A percentile compares a stretch with the other conserved stretches of the same genome.
phyloP scores from a whole-genome alignment of 2,797 vertebrate genomes.

The Strix occidentalis region DNA sequence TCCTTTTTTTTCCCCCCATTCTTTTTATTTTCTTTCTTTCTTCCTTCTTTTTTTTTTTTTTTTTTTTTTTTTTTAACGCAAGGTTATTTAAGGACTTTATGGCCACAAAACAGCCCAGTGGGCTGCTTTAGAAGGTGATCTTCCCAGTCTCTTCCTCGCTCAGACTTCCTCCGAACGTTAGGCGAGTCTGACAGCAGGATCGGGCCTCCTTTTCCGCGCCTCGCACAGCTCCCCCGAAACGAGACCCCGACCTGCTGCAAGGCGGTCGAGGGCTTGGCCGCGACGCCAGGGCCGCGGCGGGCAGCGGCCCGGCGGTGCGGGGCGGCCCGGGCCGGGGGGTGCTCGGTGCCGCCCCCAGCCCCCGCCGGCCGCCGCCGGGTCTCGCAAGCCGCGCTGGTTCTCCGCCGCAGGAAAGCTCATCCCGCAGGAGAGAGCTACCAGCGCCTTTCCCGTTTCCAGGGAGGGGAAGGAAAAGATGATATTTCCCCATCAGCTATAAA shows the following conservation, averaged over 20 bases:
- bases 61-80: neutral
- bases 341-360: neutral
- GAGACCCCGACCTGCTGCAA: neutral
- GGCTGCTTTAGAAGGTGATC: neutral
- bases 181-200: neutral
- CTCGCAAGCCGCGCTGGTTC: neutral
- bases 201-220: neutral
- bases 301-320: too few relatives aligned
- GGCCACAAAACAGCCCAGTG: neutral
- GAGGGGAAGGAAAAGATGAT: neutral
- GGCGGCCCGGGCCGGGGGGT: neutral
- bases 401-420: neutral
- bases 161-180: neutral
- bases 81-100: slow-evolving; percentile 43
- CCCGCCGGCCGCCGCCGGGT: neutral
- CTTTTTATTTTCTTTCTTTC: fast-evolving
- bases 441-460: neutral
- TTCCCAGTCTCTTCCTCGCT: neutral
- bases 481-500: slow-evolving; percentile 17
- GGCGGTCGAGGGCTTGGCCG: neutral
- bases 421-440: neutral
- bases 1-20: neutral
- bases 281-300: too few relatives aligned
- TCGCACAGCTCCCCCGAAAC: neutral
- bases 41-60: too few relatives aligned